Conservation (phyloP, 2,888 invertebrate species). For the Yponomeuta evonymella region DNA sequence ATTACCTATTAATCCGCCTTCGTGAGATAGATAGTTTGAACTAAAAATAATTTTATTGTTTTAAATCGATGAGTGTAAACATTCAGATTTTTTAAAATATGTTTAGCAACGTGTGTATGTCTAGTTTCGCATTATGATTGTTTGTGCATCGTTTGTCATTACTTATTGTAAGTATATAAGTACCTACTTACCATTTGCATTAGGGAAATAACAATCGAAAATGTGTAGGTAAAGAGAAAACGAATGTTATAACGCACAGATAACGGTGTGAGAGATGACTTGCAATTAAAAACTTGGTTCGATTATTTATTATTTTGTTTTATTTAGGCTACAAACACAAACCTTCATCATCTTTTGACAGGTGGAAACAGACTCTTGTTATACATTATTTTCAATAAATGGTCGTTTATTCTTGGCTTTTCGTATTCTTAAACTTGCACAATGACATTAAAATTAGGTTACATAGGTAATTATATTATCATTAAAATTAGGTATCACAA, state of each 20-base stretch:
- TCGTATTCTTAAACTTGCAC: neutral
- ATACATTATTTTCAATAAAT: neutral
- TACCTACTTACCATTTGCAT: neutral
- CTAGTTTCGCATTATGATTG: slow-evolving; percentile 5
- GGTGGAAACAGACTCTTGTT: neutral
- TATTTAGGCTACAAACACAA: slow-evolving; percentile 6
- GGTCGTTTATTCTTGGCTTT: neutral
- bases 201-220: neutral
- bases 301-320: neutral
- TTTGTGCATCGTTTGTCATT: slow-evolving; percentile 5
- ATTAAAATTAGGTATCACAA: neutral
- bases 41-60: neutral
- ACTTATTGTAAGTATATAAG: neutral
- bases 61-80: slow-evolving; percentile 11
- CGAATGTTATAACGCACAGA: neutral
- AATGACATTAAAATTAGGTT: neutral
- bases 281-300: slow-evolving; percentile 1
- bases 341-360: neutral
- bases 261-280: slow-evolving; percentile 6
- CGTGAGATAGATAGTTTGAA: neutral
- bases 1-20: neutral
- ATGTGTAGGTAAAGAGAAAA: neutral
- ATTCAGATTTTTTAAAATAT: slow-evolving; percentile 5
- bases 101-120: neutral
- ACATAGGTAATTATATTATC: neutral